Percentiles rank a stretch among this genome's conserved stretches.
Evolutionary conservation across 2,888 invertebrate species (phyloP).

Genomic region (Hedya salicella): DNA sequence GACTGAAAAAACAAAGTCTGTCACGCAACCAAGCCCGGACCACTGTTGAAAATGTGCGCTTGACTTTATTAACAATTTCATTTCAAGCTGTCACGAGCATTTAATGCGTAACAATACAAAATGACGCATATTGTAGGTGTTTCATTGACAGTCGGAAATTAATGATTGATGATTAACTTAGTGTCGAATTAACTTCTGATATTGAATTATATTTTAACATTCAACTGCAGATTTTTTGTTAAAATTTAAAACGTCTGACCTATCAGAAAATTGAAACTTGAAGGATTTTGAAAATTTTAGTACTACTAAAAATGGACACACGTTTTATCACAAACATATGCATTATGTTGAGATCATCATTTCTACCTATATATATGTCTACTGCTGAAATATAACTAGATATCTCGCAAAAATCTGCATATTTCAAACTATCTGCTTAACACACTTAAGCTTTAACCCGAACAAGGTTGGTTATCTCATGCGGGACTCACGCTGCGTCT

Average conservation of each 20-base stretch:
- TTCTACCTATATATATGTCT: no score
- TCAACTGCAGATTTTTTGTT: background rate
- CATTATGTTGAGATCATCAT: no score
- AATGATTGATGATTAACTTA: conserved; percentile 41
- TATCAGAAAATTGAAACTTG: no score
- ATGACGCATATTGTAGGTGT: conserved; percentile 51
- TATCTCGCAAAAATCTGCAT: no score
- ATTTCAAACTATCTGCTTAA: no score
- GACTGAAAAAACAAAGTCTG: background rate
- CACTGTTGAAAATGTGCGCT: background rate
- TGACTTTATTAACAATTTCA: background rate
- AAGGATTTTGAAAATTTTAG: no score
- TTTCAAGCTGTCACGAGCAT: conserved; percentile 3
- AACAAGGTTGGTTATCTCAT: no score
- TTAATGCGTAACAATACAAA: conserved; percentile 51
- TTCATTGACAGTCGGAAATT: conserved; percentile 76
- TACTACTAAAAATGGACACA: no score
- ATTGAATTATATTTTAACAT: background rate
- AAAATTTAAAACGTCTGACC: background rate
- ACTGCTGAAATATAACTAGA: no score
- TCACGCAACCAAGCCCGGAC: background rate
- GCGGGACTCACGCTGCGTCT: no score
- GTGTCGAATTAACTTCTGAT: background rate
- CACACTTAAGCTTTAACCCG: no score
- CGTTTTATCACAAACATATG: no score